phyloP scores from a whole-genome alignment of 2,888 invertebrate species.

The Orthosia gracilis region DNA sequence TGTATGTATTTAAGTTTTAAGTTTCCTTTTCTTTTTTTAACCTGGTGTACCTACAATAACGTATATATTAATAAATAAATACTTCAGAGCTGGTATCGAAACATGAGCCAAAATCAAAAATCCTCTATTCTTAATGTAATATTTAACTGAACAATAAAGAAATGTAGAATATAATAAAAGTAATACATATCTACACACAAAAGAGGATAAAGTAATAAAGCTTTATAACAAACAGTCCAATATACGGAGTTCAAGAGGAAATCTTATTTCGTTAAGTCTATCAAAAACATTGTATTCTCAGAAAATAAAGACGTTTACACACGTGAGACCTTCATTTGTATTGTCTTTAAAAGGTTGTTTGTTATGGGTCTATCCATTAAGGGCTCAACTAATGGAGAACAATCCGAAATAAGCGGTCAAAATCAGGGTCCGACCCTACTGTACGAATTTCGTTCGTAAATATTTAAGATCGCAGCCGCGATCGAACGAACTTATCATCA shows the following conservation, averaged over 20 bases:
- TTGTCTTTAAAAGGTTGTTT: constrained; percentile 43
- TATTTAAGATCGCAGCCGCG: constrained; percentile 57
- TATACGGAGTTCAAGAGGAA: constrained; percentile 24
- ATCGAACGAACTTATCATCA: constrained; percentile 38
- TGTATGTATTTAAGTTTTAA: too few relatives aligned
- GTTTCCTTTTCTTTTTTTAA: too few relatives aligned
- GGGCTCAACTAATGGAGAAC: constrained; percentile 59
- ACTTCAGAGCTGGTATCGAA: neutral
- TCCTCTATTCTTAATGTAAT: neutral
- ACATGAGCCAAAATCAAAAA: neutral
- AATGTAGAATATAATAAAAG: neutral
- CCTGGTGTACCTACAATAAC: too few relatives aligned
- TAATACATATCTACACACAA: neutral
- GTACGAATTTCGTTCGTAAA: constrained; percentile 53
- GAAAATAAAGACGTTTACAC: constrained; percentile 42
- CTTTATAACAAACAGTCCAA: constrained; percentile 8
- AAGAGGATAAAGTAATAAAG: constrained; percentile 35
- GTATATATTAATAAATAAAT: too few relatives aligned
- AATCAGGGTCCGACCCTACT: constrained; percentile 68
- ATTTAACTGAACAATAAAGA: neutral
- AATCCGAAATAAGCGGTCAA: constrained; percentile 68
- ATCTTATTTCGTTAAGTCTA: constrained; percentile 44
- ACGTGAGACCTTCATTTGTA: constrained; percentile 53
- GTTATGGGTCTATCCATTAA: constrained; percentile 42
- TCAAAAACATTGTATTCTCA: constrained; percentile 24